A percentile compares a stretch with the other conserved stretches of the same genome.
Conservation (phyloP, 2,888 invertebrate genomes). For the Acrobasis repandana region DNA sequence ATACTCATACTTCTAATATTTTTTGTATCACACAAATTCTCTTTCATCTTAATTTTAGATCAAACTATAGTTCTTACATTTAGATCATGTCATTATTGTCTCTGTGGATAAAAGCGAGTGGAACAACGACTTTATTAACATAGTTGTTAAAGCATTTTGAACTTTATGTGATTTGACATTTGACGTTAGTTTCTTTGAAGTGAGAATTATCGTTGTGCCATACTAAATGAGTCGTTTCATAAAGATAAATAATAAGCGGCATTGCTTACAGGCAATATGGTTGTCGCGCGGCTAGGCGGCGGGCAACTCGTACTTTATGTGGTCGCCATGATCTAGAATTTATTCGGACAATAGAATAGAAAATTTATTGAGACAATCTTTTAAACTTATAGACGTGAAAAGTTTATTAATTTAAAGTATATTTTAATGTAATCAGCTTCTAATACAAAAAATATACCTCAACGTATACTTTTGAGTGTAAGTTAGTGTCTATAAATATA, state of each 20-base stretch:
- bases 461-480: too few species aligned
- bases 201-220: constrained; percentile 42
- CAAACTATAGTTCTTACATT: constrained; percentile 79
- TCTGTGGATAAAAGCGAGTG: constrained; percentile 49
- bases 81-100: constrained; percentile 79
- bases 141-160: constrained; percentile 34
- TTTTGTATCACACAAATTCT: constrained; percentile 77
- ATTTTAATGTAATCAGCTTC: too few species aligned
- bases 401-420: background rate
- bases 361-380: background rate
- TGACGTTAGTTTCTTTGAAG: constrained; percentile 32
- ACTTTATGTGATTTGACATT: constrained; percentile 27
- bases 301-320: constrained; percentile 22
- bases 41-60: constrained; percentile 83
- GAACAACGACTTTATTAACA: constrained; percentile 45
- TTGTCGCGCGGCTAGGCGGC: constrained; percentile 57
- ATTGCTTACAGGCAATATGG: constrained; percentile 66
- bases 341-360: background rate
- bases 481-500: too few species aligned
- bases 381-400: background rate
- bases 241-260: constrained; percentile 80
- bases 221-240: constrained; percentile 52
- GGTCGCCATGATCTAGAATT: constrained; percentile 9
- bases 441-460: too few species aligned
- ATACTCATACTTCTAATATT: constrained; percentile 72